Evolutionary conservation across 2,113 vertebrate species (phyloP), one percentile per base, ranked within the genome.

Genomic region (Tricholaema leucomelas): DNA sequence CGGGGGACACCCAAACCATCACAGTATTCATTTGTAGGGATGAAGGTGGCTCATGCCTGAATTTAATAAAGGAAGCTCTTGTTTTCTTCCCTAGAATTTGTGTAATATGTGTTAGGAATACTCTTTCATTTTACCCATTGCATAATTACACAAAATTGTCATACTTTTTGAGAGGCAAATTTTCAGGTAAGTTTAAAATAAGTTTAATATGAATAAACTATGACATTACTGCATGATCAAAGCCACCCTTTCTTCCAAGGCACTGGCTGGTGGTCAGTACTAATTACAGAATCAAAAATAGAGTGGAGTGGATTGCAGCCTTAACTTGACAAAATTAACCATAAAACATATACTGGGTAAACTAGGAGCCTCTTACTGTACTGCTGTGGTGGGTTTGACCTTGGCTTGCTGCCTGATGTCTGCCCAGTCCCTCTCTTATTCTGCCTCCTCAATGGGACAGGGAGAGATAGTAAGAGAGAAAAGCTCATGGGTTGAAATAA

Each of bases 281-380:
- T 76, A 86, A 85, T 82, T 91, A 76, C 21, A 70, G 74, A 91
- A 89, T 25, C 0, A 0, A 91, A 85, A 92, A 87, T 20, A 91
- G 54, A 18, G 8, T 58, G 16, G 38, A 87, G 21, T 69, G 59
- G 16, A 87, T 91, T 88, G 61, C 52, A 90, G 46, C 56, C 36
- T 25, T 86, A 54, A 84, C 73, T 81, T 90, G 61, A 88, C 83
- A 91, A 52, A 94, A 91, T 85, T 91, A 86, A 64, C 56, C 48
- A 30, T 46, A 83, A 85, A 94, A 63, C 2, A 27, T 52, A 46
- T 4, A 67, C 14, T 64, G 56, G 10, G 30, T 84, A 85, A 91
- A 92, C 64, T 28, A 60, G 52, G 36, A 46, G 28, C 52, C 7
- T 85, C 27, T 59, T 16, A 9, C 52, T 78, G 33, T 87, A 24